Percentiles rank a stretch among this genome's conserved stretches.
Evolutionary conservation across 2,113 vertebrate genomes (phyloP).

Genomic region (Pygoscelis antarcticus): DNA sequence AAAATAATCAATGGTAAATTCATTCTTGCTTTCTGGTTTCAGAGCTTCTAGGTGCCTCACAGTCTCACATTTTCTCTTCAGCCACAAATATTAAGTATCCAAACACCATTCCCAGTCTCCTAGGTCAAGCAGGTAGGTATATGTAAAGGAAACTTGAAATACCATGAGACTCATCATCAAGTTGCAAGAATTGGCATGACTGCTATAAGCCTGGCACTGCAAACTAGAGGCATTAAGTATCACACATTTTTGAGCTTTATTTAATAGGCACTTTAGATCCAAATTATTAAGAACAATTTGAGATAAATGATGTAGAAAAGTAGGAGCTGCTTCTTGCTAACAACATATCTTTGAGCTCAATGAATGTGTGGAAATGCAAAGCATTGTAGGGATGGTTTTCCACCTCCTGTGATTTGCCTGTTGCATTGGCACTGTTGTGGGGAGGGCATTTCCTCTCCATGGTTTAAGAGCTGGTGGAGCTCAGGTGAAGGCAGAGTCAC

Average conservation of each 20-base stretch:
- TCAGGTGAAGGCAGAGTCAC: neutral
- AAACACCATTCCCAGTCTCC: neutral
- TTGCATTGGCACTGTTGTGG: neutral
- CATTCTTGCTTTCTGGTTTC: neutral
- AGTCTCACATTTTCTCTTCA: neutral
- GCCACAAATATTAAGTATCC: neutral
- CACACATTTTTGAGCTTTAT: neutral
- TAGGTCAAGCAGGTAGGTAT: neutral
- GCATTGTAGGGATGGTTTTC: neutral
- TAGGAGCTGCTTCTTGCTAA: neutral
- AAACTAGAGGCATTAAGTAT: neutral
- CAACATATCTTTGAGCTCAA: neutral
- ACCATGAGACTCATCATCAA: neutral
- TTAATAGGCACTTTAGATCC: neutral
- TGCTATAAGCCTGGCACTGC: neutral
- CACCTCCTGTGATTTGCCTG: neutral
- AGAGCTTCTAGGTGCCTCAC: neutral
- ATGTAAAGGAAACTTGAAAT: neutral
- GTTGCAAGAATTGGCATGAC: neutral
- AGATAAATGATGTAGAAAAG: neutral
- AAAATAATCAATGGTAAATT: neutral
- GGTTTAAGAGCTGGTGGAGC: neutral
- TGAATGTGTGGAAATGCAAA: neutral
- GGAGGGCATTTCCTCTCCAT: neutral
- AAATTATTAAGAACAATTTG: neutral